phyloP scores from a whole-genome alignment of 2,797 vertebrate genomes.

The Coracias cyanogaster region DNA sequence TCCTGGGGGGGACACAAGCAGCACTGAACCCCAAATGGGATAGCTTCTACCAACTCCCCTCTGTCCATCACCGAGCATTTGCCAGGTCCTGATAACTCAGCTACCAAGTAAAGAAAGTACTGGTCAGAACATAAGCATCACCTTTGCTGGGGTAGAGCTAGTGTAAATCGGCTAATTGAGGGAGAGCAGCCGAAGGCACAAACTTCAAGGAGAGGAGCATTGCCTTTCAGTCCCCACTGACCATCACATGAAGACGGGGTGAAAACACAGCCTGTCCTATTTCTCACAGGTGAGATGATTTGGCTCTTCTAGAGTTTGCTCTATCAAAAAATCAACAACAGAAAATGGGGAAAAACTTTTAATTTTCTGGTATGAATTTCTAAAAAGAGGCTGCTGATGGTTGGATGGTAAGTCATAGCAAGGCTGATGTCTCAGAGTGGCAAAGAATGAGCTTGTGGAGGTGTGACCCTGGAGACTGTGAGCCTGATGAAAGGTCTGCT shows the following conservation, averaged over 20 bases:
- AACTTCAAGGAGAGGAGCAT: not conserved
- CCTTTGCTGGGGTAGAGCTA: not conserved
- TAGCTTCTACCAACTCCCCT: not conserved
- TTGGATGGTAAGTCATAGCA: not conserved
- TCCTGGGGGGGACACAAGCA: not conserved
- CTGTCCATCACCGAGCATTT: not conserved
- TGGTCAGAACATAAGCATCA: not conserved
- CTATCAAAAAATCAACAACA: not conserved
- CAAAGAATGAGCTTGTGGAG: not conserved
- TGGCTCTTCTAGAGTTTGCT: not conserved
- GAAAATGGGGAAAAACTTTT: not conserved
- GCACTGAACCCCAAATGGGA: not conserved
- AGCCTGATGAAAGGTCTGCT: not conserved
- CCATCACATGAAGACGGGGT: accelerated
- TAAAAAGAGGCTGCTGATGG: not conserved
- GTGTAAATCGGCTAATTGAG: not conserved
- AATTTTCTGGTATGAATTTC: not conserved
- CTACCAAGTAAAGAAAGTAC: not conserved
- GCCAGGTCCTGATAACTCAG: not conserved
- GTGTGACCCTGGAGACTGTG: not conserved
- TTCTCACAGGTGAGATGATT: not conserved
- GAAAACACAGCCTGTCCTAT: not conserved
- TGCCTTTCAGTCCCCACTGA: not conserved
- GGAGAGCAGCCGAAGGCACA: not conserved
- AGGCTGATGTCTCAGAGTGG: not conserved